phyloP scores from a whole-genome alignment of 2,888 invertebrate species.

The Apamea monoglypha region DNA sequence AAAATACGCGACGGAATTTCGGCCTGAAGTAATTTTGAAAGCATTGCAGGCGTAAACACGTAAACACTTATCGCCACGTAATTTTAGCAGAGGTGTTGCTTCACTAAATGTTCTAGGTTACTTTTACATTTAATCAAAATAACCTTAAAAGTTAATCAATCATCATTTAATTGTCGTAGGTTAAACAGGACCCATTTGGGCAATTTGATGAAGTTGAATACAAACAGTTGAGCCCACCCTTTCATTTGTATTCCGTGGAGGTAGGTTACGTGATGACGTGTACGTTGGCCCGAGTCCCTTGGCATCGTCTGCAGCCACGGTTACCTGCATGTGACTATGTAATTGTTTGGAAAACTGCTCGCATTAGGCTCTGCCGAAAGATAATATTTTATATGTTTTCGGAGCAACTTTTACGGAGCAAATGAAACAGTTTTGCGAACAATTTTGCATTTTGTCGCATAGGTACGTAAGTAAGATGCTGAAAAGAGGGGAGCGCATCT shows the following conservation, averaged over 20 bases:
- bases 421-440: constrained; percentile 41
- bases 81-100: neutral
- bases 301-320: constrained; percentile 55
- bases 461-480: constrained; percentile 4
- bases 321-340: constrained; percentile 59
- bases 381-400: constrained; percentile 39
- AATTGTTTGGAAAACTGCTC: constrained; percentile 65
- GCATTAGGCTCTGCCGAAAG: constrained; percentile 42
- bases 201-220: constrained; percentile 62
- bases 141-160: constrained; percentile 45
- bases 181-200: constrained; percentile 48
- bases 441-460: constrained; percentile 27
- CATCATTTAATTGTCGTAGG: constrained; percentile 52
- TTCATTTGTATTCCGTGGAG: constrained; percentile 64
- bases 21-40: neutral
- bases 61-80: neutral
- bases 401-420: constrained; percentile 30
- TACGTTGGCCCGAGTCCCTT: constrained; percentile 59
- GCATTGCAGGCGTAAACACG: neutral
- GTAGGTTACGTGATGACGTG: constrained; percentile 62
- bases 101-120: neutral
- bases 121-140: neutral
- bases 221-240: constrained; percentile 62
- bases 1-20: too few species aligned
- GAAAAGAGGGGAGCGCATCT: too few species aligned